phyloP scores from a whole-genome alignment of 1,140 invertebrate species.

The Tetramorium parvispinum region DNA sequence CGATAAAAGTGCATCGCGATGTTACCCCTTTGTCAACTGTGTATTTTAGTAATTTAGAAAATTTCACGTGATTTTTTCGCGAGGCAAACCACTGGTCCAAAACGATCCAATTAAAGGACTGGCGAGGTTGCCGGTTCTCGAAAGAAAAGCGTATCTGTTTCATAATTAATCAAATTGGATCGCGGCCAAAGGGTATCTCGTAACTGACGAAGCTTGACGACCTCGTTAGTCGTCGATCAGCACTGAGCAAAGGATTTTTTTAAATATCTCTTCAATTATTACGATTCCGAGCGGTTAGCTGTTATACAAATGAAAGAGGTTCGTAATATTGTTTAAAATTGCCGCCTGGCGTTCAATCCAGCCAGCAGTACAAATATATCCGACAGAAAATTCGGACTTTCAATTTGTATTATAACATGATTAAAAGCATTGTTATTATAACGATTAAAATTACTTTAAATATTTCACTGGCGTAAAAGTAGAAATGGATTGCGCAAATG shows the following conservation, averaged over 20 bases:
- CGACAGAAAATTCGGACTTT: slow-evolving; percentile 17
- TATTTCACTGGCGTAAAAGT: slow-evolving; percentile 56
- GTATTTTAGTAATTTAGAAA: slow-evolving; percentile 1
- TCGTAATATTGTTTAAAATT: slow-evolving; percentile 40
- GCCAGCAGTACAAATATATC: background rate
- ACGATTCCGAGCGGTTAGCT: slow-evolving; percentile 11
- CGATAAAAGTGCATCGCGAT: slow-evolving; percentile 13
- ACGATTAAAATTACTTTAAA: background rate
- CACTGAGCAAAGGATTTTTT: slow-evolving; percentile 39
- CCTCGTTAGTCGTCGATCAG: slow-evolving; percentile 66
- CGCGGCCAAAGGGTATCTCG: slow-evolving; percentile 67
- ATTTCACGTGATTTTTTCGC: slow-evolving; percentile 40
- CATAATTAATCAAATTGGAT: slow-evolving; percentile 76
- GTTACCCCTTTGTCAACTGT: background rate
- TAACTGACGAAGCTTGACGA: slow-evolving; percentile 60
- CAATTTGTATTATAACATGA: background rate
- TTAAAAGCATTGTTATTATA: background rate
- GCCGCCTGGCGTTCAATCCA: slow-evolving; percentile 3
- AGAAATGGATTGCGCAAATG: slow-evolving; percentile 40
- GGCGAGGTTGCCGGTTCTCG: slow-evolving; percentile 50
- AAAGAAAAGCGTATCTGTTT: slow-evolving; percentile 69
- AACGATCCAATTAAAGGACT: slow-evolving; percentile 69
- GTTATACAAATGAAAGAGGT: slow-evolving; percentile 6
- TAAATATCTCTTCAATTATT: slow-evolving; percentile 31
- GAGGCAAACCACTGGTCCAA: slow-evolving; percentile 1